Evolutionary conservation across 1,140 invertebrate species (phyloP), one percentile per base, ranked within the genome.

Genomic region (Brachionus koreanus): DNA sequence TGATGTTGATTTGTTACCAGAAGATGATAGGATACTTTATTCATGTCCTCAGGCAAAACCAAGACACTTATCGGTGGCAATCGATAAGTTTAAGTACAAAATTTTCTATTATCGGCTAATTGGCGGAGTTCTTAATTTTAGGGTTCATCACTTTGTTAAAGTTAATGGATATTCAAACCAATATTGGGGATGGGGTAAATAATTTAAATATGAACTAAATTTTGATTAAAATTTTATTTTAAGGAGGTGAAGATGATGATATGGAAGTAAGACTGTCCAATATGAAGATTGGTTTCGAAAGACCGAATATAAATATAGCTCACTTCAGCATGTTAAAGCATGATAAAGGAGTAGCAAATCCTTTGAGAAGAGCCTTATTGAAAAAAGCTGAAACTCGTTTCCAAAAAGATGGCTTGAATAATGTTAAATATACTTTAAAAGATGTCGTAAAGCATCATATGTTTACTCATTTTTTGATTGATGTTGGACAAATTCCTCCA

Each of bases 1-100:
- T 88, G 95, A 98, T 87, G 93, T 98, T 63, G 95, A 98, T 89
- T 88, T 97, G 13, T 90, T 98, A 81, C 95, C 95, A 13, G 90
- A 96, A 83, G 69, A 94, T 88, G 91, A 91, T 74, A 91, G 92
- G 0, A 97, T 97, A 88, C 91, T 97, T 63, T 98, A 98, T 88
- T 93, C 92, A 10, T 98, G 96, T 86, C 92, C 93, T 1, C 90
- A 91, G 83, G 93, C 94, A 85, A 74, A 74, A 46, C 95, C 96
- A 0, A 88, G 95, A 75, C 95, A 98, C 87, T 72, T 82, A n/a
- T 67, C 79, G 10, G 79, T 67, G 5, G 79, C 79, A 49, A 72
- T 82, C 3, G 65, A 82, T 49, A 82, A 82, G 39, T 82, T 25
- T 35, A 82, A 82, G 12, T 82, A 82, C 33, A 82, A 69, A 39